Evolutionary conservation across 2,888 invertebrate genomes (phyloP).

Genomic region (Villa cingulata): DNA sequence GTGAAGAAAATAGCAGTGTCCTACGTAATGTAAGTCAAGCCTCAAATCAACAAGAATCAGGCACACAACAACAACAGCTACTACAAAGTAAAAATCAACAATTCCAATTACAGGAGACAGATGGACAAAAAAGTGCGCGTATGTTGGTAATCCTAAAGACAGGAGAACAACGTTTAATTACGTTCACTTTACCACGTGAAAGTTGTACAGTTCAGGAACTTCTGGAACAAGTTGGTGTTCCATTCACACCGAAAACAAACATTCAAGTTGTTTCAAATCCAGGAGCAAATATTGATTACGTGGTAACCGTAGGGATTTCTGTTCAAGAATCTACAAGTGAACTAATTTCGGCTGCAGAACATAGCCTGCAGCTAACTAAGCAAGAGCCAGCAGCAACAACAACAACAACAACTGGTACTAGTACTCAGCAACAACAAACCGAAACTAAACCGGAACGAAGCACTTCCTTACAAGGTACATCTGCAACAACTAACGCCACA

Average conservation of each 20-base stretch:
- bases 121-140: constrained; percentile 44
- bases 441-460: not conserved
- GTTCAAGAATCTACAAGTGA: constrained; percentile 34
- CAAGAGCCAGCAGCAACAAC: constrained; percentile 18
- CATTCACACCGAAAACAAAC: constrained; percentile 53
- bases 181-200: constrained; percentile 68
- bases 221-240: constrained; percentile 60
- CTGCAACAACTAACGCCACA: not conserved
- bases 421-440: constrained; percentile 6
- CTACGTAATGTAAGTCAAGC: not conserved
- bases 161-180: constrained; percentile 68
- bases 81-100: constrained; percentile 27
- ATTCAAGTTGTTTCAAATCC: constrained; percentile 64
- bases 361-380: constrained; percentile 30
- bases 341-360: constrained; percentile 33
- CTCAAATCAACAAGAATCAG: not conserved
- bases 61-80: constrained; percentile 27
- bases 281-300: constrained; percentile 62
- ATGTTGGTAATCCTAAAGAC: constrained; percentile 66
- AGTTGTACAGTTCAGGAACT: constrained; percentile 72
- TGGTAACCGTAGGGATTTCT: constrained; percentile 53
- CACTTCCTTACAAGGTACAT: not conserved
- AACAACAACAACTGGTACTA: constrained; percentile 12
- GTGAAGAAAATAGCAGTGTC: not conserved
- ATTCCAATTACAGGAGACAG: constrained; percentile 27